These are phyloP conservation scores for Sminthurinus aureus DNA, from an alignment of 2,888 invertebrate species.

Conservation along the genomic window DNA sequence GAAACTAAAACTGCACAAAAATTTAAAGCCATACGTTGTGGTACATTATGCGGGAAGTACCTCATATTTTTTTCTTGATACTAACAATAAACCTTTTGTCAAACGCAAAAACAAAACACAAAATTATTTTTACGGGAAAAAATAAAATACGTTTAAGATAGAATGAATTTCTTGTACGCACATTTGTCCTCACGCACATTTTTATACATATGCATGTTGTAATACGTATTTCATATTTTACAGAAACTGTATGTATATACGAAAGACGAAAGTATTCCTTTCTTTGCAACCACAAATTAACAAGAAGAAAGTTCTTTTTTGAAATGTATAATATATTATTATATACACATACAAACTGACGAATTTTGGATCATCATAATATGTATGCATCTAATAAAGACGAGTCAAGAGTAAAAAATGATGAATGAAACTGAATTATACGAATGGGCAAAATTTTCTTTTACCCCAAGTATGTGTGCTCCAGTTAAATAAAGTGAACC, in stretches of 20 bases:
- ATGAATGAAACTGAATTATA: background rate
- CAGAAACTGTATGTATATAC: no score
- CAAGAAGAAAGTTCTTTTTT: no score
- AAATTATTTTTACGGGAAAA: no score
- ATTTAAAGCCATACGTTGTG: background rate
- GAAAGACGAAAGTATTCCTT: no score
- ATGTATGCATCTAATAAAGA: background rate
- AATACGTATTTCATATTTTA: background rate
- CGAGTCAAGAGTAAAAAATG: background rate
- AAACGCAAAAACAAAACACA: no score
- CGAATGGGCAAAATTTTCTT: background rate
- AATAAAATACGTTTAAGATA: no score
- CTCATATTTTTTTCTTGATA: background rate
- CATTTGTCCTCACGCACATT: background rate
- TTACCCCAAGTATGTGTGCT: background rate
- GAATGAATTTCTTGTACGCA: background rate
- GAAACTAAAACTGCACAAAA: background rate
- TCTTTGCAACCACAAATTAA: no score
- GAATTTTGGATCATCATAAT: background rate
- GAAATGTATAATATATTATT: no score
- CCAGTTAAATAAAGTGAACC: background rate
- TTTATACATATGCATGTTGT: background rate
- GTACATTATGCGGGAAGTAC: background rate
- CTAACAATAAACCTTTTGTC: background rate
- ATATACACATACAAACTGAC: background rate